phyloP scores from a whole-genome alignment of 2,797 vertebrate genomes.

The Sebastes minor region DNA sequence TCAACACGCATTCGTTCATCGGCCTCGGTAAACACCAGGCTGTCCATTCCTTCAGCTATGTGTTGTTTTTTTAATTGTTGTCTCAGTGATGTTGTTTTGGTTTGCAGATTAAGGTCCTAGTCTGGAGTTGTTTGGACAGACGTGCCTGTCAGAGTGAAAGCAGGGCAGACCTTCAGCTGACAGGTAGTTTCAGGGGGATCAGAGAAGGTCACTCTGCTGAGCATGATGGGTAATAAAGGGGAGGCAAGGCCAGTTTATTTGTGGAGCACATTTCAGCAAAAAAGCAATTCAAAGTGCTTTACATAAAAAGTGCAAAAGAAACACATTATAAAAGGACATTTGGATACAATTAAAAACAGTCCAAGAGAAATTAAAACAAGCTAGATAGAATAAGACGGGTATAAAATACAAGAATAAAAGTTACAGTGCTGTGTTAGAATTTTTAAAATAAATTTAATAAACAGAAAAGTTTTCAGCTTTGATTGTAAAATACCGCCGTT shows the following conservation, averaged over 20 bases:
- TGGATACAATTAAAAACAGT: neutral
- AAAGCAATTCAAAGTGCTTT: neutral
- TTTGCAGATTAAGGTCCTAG: constrained; percentile 54
- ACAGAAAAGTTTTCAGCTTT: no score
- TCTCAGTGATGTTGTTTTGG: constrained; percentile 38
- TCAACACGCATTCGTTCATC: constrained; percentile 43
- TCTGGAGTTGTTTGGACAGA: constrained; percentile 46
- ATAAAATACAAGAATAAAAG: no score
- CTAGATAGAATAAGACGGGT: no score
- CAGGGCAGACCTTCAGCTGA: constrained; percentile 58
- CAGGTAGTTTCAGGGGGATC: constrained; percentile 43
- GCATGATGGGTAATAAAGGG: neutral
- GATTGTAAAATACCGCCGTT: no score
- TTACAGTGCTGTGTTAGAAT: no score
- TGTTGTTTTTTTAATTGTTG: constrained; percentile 14
- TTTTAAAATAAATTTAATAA: neutral
- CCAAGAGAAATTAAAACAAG: no score
- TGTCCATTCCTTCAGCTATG: constrained; percentile 17
- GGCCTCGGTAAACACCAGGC: constrained; percentile 29
- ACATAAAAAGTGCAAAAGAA: neutral
- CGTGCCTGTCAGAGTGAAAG: constrained; percentile 47
- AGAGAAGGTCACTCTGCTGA: constrained; percentile 21
- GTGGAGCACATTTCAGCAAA: no score
- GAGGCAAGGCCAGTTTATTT: no score
- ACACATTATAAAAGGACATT: no score